A percentile compares a stretch with the other conserved stretches of the same genome.
phyloP scores from a whole-genome alignment of 1,140 invertebrate genomes.

The Doryteuthis pealeii region DNA sequence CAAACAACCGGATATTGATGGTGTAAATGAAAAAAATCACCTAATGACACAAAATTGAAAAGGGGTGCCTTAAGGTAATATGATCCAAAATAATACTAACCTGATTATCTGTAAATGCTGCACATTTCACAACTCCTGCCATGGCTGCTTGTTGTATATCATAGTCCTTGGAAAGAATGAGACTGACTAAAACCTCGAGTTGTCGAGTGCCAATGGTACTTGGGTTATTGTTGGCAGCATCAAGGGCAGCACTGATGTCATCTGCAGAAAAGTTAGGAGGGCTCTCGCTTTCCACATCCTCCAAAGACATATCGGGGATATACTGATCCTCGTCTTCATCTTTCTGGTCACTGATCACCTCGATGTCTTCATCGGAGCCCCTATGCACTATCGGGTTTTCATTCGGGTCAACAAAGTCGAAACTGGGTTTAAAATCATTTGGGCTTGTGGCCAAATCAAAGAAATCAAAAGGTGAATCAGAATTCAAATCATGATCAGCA shows the following conservation, averaged over 20 bases:
- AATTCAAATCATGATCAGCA: slow-evolving; percentile 6
- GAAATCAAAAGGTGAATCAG: slow-evolving; percentile 11
- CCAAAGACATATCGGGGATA: neutral
- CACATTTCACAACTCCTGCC: slow-evolving; percentile 64
- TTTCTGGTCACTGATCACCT: neutral
- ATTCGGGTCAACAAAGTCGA: slow-evolving; percentile 4
- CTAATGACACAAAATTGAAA: no score
- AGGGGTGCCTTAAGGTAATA: no score
- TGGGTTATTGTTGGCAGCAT: slow-evolving; percentile 29
- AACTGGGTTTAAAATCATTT: slow-evolving; percentile 8
- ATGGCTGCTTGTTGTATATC: slow-evolving; percentile 63
- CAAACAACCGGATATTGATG: no score
- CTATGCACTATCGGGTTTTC: neutral
- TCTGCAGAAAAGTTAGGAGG: slow-evolving; percentile 17
- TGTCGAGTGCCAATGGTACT: slow-evolving; percentile 28
- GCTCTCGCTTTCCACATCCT: neutral
- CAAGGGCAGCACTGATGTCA: slow-evolving; percentile 30
- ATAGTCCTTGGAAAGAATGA: slow-evolving; percentile 62
- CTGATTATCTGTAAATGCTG: slow-evolving; percentile 66
- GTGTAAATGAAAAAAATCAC: no score
- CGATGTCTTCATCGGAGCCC: neutral
- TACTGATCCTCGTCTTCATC: neutral
- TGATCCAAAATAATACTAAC: no score
- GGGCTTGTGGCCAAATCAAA: slow-evolving; percentile 8
- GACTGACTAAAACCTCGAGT: slow-evolving; percentile 63